Base-by-base conservation (phyloP, 2,797 vertebrate species). In the Lophius americanus region DNA sequence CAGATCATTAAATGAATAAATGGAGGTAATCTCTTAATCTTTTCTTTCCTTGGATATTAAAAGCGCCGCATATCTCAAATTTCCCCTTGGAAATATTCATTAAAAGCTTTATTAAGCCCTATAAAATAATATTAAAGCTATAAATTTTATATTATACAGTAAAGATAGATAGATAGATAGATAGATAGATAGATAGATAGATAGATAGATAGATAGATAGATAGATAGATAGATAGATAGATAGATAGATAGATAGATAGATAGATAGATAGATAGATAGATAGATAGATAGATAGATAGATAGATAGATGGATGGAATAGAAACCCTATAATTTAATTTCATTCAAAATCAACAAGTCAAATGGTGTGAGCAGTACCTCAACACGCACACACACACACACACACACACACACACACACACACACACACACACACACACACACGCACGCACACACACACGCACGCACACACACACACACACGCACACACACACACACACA, bases 291-390 rank as follows among this genome's bases (percentile, higher is more conserved):
- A 50, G 42, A 70, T n/a, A 49, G 4, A 49, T 14, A n/a, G 3
- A 61, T 41, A 52, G 44, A 65, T 6, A 47, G 11, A 14, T 7
- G 37, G 52, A 7, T 62, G 50, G 41, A 46, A 70, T 23, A 60
- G 68, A 69, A 71, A 69, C 37, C 54, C 48, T 51, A 65, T 51
- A 79, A 71, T 51, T 49, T 67, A 33, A 82, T 74, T 53, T 66
- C 73, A 76, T 79, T 68, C 53, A 65, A 68, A 81, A 85, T 83
- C 51, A 71, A 60, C 6, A 54, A 76, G 54, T 72, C 55, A 72
- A 80, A 73, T 54, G 49, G 52, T 75, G 60, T 58, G 56, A 56
- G 47, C 64, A 78, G 60, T 32, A 61, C 9, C 59, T 65, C 42
- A 51, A 47, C 13, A 49, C 54, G 13, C 47, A 51, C 43, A 51